These are phyloP conservation scores for Melieria picta DNA, from an alignment of 2,888 invertebrate species.

Conservation along the genomic window DNA sequence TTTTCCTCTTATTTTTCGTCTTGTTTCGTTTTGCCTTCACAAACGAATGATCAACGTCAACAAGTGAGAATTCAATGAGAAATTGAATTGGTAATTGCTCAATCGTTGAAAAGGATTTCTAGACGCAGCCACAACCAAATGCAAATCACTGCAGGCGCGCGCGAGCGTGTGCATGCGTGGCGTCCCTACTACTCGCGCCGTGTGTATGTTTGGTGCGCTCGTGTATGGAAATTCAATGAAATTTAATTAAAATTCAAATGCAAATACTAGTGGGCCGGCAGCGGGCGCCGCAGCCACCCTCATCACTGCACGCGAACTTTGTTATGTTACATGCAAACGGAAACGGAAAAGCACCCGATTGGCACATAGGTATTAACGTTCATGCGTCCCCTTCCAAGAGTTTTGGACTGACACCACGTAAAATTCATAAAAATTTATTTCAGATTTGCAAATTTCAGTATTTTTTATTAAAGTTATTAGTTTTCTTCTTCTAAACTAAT, in stretches of 20 bases:
- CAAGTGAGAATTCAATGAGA: background rate
- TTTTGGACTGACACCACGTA: too few species aligned
- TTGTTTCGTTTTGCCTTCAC: background rate
- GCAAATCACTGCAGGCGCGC: background rate
- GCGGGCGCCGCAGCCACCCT: background rate
- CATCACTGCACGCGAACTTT: background rate
- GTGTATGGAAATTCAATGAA: background rate
- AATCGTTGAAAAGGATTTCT: constrained; percentile 11
- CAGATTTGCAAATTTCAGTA: background rate
- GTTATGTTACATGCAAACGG: background rate
- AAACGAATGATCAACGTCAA: background rate
- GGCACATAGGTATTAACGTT: background rate
- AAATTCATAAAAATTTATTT: background rate
- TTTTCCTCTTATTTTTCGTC: background rate
- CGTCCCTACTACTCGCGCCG: too few species aligned
- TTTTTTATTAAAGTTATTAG: background rate
- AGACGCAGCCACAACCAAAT: too few species aligned
- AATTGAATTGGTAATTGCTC: constrained; percentile 17
- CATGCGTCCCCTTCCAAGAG: background rate
- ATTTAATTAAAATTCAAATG: constrained; percentile 10
- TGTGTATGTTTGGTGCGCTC: too few species aligned
- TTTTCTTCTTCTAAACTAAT: background rate
- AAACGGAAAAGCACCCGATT: background rate
- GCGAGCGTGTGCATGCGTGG: background rate
- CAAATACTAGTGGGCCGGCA: background rate